Conservation (phyloP, 2,888 invertebrate genomes). For the Adelognathus sp. region DNA sequence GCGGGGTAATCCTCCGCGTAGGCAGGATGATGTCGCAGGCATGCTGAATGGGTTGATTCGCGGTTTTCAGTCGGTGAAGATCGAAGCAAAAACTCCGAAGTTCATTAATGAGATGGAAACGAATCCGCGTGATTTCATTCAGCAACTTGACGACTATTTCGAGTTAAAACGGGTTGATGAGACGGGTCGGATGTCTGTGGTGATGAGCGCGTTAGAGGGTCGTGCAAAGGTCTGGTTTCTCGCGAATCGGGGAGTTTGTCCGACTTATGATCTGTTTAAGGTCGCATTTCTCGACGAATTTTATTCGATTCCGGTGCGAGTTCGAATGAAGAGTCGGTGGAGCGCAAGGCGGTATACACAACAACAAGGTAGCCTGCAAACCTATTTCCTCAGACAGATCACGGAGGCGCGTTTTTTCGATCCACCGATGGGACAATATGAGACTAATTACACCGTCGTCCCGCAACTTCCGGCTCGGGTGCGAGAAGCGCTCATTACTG, state of each 20-base stretch:
- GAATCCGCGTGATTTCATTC: background rate
- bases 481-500: background rate
- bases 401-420: constrained; percentile 12
- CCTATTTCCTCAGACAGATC: constrained; percentile 9
- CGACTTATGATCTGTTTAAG: constrained; percentile 8
- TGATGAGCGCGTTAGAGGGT: background rate
- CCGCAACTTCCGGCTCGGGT: constrained; percentile 14
- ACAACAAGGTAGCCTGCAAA: constrained; percentile 19
- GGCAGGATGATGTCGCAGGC: background rate
- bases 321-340: constrained; percentile 29
- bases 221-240: background rate
- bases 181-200: background rate
- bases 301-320: constrained; percentile 35
- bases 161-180: background rate
- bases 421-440: background rate
- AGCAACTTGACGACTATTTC: background rate
- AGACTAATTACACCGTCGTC: constrained; percentile 10
- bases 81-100: background rate
- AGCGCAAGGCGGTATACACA: background rate
- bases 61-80: background rate
- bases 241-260: background rate
- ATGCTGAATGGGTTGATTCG: background rate
- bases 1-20: background rate
- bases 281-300: constrained; percentile 23
- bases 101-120: background rate